Base-by-base conservation (phyloP, 2,797 vertebrate species). In the Microhierax caerulescens region DNA sequence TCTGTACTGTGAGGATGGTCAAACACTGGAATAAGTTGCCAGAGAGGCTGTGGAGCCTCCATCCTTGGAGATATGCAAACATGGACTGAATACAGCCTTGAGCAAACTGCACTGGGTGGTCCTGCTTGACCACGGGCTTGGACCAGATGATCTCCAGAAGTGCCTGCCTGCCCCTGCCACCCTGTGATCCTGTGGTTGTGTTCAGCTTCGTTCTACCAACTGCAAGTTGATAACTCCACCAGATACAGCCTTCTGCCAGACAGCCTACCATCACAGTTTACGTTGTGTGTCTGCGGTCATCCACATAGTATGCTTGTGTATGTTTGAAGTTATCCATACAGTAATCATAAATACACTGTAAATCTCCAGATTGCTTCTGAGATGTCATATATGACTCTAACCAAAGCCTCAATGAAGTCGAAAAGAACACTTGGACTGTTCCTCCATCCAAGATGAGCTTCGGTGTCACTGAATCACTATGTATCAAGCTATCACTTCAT, bases 141-240 rank as follows among this genome's bases (percentile, higher is more conserved):
- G 24, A 56, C 25, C 45, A 83, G 61, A 82, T 0, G 3, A n/a
- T 9, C 56, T 53, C 30, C 63, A 65, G 12, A 85, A 70, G 19
- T 2, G 0, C 7, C 14, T 36, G 47, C 9, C 39, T 70, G 24
- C 16, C 30, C n/a, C 36, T 77, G 11, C 16, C 8, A 30, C 11
- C 23, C 32, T 53, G 24, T 36, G 32, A 86, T 57, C 48, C 19
- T 41, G 30, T 51, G 9, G 13, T 43, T 81, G 68, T 28, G 28
- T 43, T 54, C 47, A 83, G 20, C 28, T 39, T 21, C 75, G 73
- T 47, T 19, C 34, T 50, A 51, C 7, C 13, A 86, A 22, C 39
- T 0, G 0, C 69, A 85, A 70, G 50, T 3, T 51, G 30, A 34
- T 27, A 90, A 80, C 11, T 10, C 20, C 13, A 17, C 15, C 11